Evolutionary conservation across 2,888 invertebrate genomes (phyloP), one percentile per base, ranked within the genome.

Genomic region (Melolontha melolontha): DNA sequence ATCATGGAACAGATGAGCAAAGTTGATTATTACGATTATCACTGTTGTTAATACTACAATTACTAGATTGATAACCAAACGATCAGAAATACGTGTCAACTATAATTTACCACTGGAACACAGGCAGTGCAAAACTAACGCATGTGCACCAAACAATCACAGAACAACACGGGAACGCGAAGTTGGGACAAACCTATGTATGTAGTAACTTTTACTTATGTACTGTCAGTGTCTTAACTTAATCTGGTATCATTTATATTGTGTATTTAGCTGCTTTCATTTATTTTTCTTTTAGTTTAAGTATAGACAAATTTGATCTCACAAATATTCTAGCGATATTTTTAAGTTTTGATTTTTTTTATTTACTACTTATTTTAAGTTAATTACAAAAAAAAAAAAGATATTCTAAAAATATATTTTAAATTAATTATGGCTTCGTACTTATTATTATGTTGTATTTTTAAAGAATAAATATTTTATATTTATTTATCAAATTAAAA

Each of bases 291-390:
- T 54, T 54, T 39, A 7, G 17, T 42, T 57, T 57, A 57, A 42
- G 42, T 42, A 42, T 57, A n/a, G 42, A 57, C 42, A 57, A 62
- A 62, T 62, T 62, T 62, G 59, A 62, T 62, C 59, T 62, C 59
- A 62, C 47, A 34, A 16, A 17, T 47, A 47, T 54, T 40, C 11
- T 54, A 39, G 40, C 39, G 5, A n/a, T 40, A 39, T 17, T 16
- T 40, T 14, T 11, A 49, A 49, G 49, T 17, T 22, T 16, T 17
- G 16, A n/a, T n/a, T n/a, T 44, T n/a, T 44, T 44, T 14, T n/a
- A n/a, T 44, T 44, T 14, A 47, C 16, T 14, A 8, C 17, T 14
- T 47, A 47, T 14, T 47, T 47, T 47, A 47, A 8, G 5, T 47
- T 47, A 8, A 4, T 47, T 47, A 5, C 44, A 11, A 14, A 44